Percentiles rank a stretch among this genome's conserved stretches.
phyloP scores from a whole-genome alignment of 2,888 invertebrate genomes.

The Diplazon laetatorius region DNA sequence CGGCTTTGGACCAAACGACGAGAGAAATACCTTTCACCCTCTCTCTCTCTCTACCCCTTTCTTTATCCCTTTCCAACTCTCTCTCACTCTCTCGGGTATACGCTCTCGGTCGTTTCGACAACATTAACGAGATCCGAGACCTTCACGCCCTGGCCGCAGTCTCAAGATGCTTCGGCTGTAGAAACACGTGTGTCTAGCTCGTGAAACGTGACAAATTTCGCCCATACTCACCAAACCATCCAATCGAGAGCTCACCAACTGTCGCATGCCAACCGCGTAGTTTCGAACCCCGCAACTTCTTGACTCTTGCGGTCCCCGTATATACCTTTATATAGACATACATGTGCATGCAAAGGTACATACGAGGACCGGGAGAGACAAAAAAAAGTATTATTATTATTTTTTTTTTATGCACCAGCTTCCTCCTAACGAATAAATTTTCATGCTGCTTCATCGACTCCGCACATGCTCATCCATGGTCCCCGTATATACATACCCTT shows the following conservation, averaged over 20 bases:
- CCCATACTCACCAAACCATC: constrained; percentile 1
- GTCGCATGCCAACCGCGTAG: constrained; percentile 67
- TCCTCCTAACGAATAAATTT: constrained; percentile 4
- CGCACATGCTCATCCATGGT: not conserved
- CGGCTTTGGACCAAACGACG: constrained; percentile 6
- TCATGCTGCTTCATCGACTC: not conserved
- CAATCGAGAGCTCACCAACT: constrained; percentile 23
- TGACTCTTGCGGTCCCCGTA: not conserved
- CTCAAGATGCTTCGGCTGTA: constrained; percentile 6
- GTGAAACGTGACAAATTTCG: constrained; percentile 25
- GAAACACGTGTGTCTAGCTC: constrained; percentile 29
- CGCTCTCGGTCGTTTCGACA: constrained; percentile 4
- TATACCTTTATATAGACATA: not conserved
- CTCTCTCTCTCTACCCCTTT: no score
- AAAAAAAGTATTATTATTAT: no score
- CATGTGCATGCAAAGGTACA: no score
- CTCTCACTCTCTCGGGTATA: not conserved
- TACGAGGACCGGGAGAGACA: no score
- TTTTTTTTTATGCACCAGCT: no score
- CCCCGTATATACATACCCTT: not conserved
- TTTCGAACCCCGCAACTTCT: constrained; percentile 64
- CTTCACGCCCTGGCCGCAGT: not conserved
- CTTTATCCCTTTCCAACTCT: no score
- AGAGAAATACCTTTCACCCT: constrained; percentile 1
- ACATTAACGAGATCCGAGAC: constrained; percentile 15